phyloP scores from a whole-genome alignment of 1,140 invertebrate species.

The Dreissena rostriformis region DNA sequence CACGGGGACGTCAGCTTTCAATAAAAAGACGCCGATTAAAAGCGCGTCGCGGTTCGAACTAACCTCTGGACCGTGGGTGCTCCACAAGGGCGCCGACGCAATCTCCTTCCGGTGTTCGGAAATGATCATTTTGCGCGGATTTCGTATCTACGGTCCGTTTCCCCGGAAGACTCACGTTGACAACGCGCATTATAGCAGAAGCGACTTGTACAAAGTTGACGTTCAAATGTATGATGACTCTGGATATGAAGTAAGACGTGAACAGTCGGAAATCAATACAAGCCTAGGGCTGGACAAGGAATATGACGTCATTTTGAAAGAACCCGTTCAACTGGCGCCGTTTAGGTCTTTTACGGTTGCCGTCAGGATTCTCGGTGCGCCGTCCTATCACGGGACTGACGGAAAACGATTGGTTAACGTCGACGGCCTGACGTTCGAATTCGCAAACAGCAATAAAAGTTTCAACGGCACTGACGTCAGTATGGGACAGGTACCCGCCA shows the following conservation, averaged over 20 bases:
- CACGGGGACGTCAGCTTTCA: too few relatives aligned
- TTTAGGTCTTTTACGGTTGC: slow-evolving; percentile 11
- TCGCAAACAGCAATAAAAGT: slow-evolving; percentile 17
- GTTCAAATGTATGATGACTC: slow-evolving; percentile 27
- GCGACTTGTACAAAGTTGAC: not conserved
- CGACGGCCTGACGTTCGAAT: slow-evolving; percentile 23
- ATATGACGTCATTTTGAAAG: slow-evolving; percentile 21
- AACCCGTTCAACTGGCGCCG: slow-evolving; percentile 1
- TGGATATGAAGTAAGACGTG: not conserved
- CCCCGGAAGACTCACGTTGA: not conserved
- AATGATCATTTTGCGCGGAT: slow-evolving; percentile 22
- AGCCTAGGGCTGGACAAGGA: not conserved
- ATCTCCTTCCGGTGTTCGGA: slow-evolving; percentile 34
- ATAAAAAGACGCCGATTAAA: not conserved
- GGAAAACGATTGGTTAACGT: not conserved
- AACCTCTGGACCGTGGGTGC: slow-evolving; percentile 8
- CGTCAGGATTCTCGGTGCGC: slow-evolving; percentile 13
- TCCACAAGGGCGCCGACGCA: slow-evolving; percentile 27
- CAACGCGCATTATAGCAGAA: not conserved
- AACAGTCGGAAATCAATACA: not conserved
- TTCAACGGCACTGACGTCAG: slow-evolving; percentile 34
- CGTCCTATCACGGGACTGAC: slow-evolving; percentile 23
- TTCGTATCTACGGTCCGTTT: slow-evolving; percentile 29
- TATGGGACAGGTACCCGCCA: slow-evolving; percentile 34
- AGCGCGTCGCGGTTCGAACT: not conserved